Percentiles rank a stretch among this genome's conserved stretches.
Conservation (phyloP, 92 coral and sea anemone species). For the Montipora capitata region DNA sequence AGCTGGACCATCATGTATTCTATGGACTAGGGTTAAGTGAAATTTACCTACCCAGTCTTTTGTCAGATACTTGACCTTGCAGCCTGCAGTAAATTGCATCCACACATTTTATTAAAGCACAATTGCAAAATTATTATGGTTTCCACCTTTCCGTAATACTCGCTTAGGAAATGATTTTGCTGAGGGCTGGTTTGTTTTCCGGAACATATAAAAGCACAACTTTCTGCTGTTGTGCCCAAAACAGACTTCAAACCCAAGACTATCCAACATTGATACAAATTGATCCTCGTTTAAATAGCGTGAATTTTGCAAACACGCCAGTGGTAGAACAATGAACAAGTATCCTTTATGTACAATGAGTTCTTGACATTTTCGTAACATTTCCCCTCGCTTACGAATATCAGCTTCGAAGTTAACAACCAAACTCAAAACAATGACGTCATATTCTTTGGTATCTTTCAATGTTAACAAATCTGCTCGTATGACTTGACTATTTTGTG, state of each 20-base stretch:
- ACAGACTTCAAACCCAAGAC: constrained; percentile 69
- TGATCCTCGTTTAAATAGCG: constrained; percentile 64
- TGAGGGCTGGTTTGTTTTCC: constrained; percentile 32
- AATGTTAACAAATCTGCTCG: constrained; percentile 74
- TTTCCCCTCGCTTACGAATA: constrained; percentile 66
- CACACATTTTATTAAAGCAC: not conserved
- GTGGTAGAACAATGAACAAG: constrained; percentile 70
- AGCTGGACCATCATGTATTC: too few species aligned
- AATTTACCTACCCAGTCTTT: too few species aligned
- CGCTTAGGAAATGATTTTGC: constrained; percentile 61
- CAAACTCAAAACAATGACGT: constrained; percentile 77
- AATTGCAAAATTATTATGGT: constrained; percentile 75
- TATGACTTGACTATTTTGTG: constrained; percentile 56
- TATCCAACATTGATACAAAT: constrained; percentile 68
- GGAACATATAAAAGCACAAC: constrained; percentile 76
- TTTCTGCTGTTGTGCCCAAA: constrained; percentile 49
- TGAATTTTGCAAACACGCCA: constrained; percentile 79
- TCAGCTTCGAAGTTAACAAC: constrained; percentile 82
- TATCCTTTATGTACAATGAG: constrained; percentile 54
- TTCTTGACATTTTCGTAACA: constrained; percentile 68
- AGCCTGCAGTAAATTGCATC: not conserved
- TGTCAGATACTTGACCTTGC: not conserved
- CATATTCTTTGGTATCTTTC: constrained; percentile 22
- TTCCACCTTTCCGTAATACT: constrained; percentile 64
- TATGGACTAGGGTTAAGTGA: too few species aligned